Evolutionary conservation across 2,888 invertebrate genomes (phyloP).

Genomic region (Heliconius cydno): DNA sequence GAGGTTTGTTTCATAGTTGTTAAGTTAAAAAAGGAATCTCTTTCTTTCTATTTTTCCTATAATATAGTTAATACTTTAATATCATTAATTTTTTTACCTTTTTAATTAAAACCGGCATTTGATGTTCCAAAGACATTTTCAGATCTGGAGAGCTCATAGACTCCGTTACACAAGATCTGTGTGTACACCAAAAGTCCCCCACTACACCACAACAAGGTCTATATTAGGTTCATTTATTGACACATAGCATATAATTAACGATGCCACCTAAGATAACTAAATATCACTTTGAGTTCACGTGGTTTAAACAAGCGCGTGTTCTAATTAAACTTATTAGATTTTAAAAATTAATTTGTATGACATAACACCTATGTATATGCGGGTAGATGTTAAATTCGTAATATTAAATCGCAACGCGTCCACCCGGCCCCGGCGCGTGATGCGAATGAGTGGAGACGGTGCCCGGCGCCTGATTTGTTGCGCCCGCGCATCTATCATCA

Average conservation of each 20-base stretch:
- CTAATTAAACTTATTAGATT: background rate
- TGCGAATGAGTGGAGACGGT: slow-evolving; percentile 64
- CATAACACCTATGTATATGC: slow-evolving; percentile 32
- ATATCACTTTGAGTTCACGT: slow-evolving; percentile 61
- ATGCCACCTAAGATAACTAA: slow-evolving; percentile 65
- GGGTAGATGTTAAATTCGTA: slow-evolving; percentile 50
- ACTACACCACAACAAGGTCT: slow-evolving; percentile 24
- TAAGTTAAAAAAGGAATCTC: background rate
- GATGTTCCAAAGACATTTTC: slow-evolving; percentile 76
- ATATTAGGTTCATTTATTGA: slow-evolving; percentile 27
- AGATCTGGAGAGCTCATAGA: slow-evolving; percentile 70
- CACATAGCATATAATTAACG: slow-evolving; percentile 56
- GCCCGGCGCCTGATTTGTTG: slow-evolving; percentile 44
- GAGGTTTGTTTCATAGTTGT: too few species aligned
- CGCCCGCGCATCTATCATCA: slow-evolving; percentile 54
- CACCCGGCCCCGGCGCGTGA: slow-evolving; percentile 67
- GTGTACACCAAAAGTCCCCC: slow-evolving; percentile 13
- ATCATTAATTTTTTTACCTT: slow-evolving; percentile 61
- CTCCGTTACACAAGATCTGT: slow-evolving; percentile 18
- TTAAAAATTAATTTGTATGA: slow-evolving; percentile 34
- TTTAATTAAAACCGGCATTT: slow-evolving; percentile 74
- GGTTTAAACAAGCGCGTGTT: slow-evolving; percentile 42
- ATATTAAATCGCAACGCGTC: slow-evolving; percentile 57
- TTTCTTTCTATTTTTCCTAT: background rate
- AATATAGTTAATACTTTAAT: background rate